Evolutionary conservation across 1,140 invertebrate species (phyloP).

Genomic region (Metaphire vulgaris): DNA sequence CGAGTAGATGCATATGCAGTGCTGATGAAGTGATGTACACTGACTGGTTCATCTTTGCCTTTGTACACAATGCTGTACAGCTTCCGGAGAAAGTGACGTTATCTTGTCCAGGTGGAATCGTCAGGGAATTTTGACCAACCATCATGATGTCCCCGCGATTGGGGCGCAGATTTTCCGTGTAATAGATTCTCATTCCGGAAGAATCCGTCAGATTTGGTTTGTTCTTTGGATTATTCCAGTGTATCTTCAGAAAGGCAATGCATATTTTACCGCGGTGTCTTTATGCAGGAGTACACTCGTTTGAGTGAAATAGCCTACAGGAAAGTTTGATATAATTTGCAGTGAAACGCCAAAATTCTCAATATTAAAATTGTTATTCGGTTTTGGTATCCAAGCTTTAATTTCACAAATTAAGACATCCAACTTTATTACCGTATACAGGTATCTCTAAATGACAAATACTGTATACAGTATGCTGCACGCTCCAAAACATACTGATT

Average conservation of each 20-base stretch:
- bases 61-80: not conserved
- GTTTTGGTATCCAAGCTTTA: no score
- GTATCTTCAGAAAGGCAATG: not conserved
- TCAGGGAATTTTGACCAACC: not conserved
- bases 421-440: no score
- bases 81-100: not conserved
- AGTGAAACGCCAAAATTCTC: no score
- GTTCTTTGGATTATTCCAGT: conserved; percentile 1
- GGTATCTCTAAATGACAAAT: no score
- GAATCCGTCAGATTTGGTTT: conserved; percentile 1
- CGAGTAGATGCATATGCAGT: conserved; percentile 2
- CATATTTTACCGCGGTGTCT: no score
- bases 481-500: no score
- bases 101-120: not conserved
- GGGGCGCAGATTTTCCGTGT: not conserved
- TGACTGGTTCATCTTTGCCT: not conserved
- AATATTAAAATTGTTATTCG: no score
- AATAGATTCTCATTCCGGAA: conserved; percentile 6
- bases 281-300: no score
- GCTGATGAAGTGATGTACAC: not conserved
- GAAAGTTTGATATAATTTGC: no score
- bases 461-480: no score
- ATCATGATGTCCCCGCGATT: not conserved
- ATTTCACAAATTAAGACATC: no score
- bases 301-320: no score